Evolutionary conservation across 30 jellyfish, hydroid and myxozoan genomes (phyloP).

Genomic region (Aurelia sp.): DNA sequence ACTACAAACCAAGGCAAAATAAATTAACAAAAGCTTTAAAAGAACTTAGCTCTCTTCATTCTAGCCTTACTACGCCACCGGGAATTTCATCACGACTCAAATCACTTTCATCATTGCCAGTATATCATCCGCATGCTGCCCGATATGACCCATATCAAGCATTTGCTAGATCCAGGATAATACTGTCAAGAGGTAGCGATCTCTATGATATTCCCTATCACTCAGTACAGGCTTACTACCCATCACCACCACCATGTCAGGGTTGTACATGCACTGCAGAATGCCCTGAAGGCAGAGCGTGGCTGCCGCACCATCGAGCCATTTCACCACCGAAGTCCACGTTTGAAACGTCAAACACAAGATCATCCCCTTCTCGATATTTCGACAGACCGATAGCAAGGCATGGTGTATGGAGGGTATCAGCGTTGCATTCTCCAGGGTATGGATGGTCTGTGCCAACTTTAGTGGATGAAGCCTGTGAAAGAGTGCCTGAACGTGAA

Average conservation of each 20-base stretch:
- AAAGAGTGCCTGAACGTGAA: not conserved
- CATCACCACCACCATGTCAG: constrained; percentile 8
- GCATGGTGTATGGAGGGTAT: constrained; percentile 29
- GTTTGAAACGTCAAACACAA: not conserved
- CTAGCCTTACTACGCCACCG: constrained; percentile 19
- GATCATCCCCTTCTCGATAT: not conserved
- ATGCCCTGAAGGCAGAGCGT: constrained; percentile 1
- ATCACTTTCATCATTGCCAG: constrained; percentile 24
- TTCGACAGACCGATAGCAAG: constrained; percentile 14
- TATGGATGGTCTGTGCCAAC: constrained; percentile 63
- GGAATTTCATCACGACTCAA: constrained; percentile 28
- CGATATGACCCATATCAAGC: constrained; percentile 23
- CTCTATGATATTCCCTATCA: constrained; percentile 1
- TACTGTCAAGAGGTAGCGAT: not conserved
- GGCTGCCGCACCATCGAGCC: constrained; percentile 9
- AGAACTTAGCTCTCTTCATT: constrained; percentile 56
- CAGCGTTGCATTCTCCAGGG: constrained; percentile 1
- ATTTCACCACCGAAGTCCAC: not conserved
- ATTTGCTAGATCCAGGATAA: not conserved
- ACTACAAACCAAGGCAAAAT: constrained; percentile 85
- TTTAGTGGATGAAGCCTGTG: constrained; percentile 15
- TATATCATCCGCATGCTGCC: not conserved
- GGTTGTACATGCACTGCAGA: constrained; percentile 34
- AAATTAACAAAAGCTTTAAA: constrained; percentile 67
- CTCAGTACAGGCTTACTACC: constrained; percentile 4